Percentiles rank a stretch among this genome's conserved stretches.
These are phyloP conservation scores for Chymomyza costata DNA, from an alignment of 1,140 invertebrate genomes.

Conservation along the genomic window DNA sequence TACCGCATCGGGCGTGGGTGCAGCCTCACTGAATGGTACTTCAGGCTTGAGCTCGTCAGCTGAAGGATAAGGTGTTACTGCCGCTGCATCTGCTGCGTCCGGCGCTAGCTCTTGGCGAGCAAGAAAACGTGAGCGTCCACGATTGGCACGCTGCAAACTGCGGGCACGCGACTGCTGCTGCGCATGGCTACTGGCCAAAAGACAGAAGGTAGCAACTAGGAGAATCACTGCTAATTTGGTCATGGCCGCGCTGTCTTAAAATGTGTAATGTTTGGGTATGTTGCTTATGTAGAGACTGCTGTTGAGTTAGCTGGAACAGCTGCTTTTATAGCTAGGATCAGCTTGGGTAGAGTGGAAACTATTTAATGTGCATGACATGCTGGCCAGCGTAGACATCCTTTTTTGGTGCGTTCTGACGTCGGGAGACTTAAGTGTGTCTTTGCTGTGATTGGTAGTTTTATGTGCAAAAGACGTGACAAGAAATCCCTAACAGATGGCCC, in stretches of 20 bases:
- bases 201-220: conserved; percentile 27
- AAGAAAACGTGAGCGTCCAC: conserved; percentile 49
- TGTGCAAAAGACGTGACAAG: conserved; percentile 59
- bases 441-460: conserved; percentile 55
- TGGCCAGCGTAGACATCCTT: conserved; percentile 45
- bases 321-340: conserved; percentile 63
- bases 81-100: conserved; percentile 33
- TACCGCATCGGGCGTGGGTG: conserved; percentile 55
- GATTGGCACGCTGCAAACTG: conserved; percentile 39
- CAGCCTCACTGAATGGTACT: conserved; percentile 64
- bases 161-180: conserved; percentile 33
- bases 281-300: conserved; percentile 47
- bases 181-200: conserved; percentile 35
- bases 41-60: conserved; percentile 67
- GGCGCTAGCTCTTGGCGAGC: conserved; percentile 61
- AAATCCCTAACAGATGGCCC: conserved; percentile 56
- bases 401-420: conserved; percentile 60
- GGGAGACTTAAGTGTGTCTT: conserved; percentile 15
- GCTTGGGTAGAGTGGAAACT: conserved; percentile 26
- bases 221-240: conserved; percentile 50
- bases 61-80: conserved; percentile 64
- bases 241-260: conserved; percentile 32
- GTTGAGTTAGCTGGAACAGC: too few relatives aligned
- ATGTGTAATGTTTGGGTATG: not conserved
- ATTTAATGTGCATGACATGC: conserved; percentile 55